These are phyloP conservation scores for Escarpia spicata DNA, from an alignment of 2,888 invertebrate species.

Conservation along the genomic window DNA sequence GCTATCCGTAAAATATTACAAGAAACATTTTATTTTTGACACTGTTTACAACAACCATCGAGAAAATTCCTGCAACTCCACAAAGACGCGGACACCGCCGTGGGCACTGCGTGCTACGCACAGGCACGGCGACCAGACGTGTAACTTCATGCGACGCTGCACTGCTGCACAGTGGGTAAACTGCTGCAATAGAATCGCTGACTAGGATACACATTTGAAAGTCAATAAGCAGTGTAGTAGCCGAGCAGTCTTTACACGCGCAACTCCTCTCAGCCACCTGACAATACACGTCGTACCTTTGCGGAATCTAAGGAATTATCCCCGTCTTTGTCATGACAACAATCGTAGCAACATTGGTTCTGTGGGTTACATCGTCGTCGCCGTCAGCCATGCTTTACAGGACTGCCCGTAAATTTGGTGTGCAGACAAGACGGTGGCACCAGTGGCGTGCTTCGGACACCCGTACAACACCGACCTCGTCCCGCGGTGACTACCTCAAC, in stretches of 20 bases:
- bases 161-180: not conserved
- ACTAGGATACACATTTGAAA: slow-evolving; percentile 28
- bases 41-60: slow-evolving; percentile 36
- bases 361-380: slow-evolving; percentile 30
- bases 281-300: slow-evolving; percentile 31
- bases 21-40: slow-evolving; percentile 36
- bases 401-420: slow-evolving; percentile 19
- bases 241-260: slow-evolving; percentile 21
- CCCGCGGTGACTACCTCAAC: not conserved
- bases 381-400: not conserved
- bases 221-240: slow-evolving; percentile 18
- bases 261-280: slow-evolving; percentile 25
- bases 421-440: slow-evolving; percentile 26
- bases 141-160: not conserved
- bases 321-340: slow-evolving; percentile 36
- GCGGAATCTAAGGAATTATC: slow-evolving; percentile 38
- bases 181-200: not conserved
- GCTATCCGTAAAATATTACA: slow-evolving; percentile 39
- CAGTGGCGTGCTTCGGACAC: slow-evolving; percentile 27
- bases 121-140: not conserved
- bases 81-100: slow-evolving; percentile 29
- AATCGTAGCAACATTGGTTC: slow-evolving; percentile 35
- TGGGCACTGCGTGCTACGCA: not conserved
- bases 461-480: not conserved
- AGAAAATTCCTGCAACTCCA: slow-evolving; percentile 39